These are phyloP conservation scores for Ara ararauna DNA, from an alignment of 2,797 vertebrate genomes.

Conservation along the genomic window DNA sequence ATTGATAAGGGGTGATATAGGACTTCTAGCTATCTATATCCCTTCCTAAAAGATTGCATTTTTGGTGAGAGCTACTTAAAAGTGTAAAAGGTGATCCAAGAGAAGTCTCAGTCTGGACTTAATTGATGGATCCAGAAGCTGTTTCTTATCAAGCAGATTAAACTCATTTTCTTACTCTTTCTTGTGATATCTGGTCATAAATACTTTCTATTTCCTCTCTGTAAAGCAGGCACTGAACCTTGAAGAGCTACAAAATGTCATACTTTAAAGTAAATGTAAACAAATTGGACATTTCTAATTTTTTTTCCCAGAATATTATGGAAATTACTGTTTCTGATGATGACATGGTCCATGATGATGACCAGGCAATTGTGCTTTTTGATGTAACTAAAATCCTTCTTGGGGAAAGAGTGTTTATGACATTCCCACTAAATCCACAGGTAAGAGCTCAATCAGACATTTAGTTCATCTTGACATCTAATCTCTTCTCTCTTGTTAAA, in stretches of 20 bases:
- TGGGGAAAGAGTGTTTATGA: conserved; percentile 66
- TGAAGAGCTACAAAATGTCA: background rate
- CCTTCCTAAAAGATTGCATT: background rate
- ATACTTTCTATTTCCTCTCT: background rate
- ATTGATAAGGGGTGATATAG: background rate
- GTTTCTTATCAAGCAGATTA: background rate
- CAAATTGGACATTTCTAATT: background rate
- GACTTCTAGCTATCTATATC: background rate
- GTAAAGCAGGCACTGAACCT: background rate
- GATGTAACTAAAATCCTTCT: conserved; percentile 80
- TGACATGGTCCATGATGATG: conserved; percentile 72
- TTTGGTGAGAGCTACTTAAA: background rate
- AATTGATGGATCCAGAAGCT: background rate
- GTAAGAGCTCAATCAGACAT: conserved; percentile 3
- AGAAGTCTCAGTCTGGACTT: background rate
- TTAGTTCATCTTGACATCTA: background rate
- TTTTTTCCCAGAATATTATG: conserved; percentile 81
- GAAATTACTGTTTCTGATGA: conserved; percentile 84
- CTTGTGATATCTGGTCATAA: background rate
- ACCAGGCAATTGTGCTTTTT: conserved; percentile 77
- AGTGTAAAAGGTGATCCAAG: background rate
- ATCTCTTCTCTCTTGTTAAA: background rate
- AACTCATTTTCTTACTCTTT: background rate
- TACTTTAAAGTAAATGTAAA: background rate
- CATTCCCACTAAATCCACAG: conserved; percentile 76